Conservation (phyloP, 2,888 invertebrate genomes). For the Cybosia mesomella region DNA sequence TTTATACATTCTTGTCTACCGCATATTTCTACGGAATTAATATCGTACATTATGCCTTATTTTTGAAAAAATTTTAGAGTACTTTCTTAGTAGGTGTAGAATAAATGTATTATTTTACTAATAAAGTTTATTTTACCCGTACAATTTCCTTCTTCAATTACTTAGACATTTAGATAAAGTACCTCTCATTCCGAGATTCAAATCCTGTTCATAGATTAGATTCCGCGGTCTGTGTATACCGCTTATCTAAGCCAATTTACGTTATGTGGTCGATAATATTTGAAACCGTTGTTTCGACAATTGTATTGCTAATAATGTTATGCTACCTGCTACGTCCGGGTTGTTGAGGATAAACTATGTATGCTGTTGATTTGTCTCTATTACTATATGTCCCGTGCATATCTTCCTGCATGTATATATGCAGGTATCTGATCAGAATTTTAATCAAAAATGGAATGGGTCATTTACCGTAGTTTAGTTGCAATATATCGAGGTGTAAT, state of each 20-base stretch:
- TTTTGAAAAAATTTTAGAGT: no score
- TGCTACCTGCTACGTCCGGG: conserved; percentile 5
- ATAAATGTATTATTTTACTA: not conserved
- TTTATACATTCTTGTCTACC: no score
- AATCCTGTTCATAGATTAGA: conserved; percentile 28
- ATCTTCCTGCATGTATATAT: not conserved
- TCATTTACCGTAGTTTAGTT: not conserved
- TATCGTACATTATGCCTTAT: no score
- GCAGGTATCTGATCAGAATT: not conserved
- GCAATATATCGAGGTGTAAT: not conserved
- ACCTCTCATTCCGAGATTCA: conserved; percentile 7
- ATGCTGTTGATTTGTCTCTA: not conserved
- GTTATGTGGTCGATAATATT: conserved; percentile 28
- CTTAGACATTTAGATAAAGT: conserved; percentile 16
- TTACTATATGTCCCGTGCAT: not conserved
- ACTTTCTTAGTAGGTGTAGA: no score
- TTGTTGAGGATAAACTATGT: conserved; percentile 5
- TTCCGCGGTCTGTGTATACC: conserved; percentile 25
- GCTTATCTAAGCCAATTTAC: conserved; percentile 20
- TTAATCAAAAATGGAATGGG: not conserved
- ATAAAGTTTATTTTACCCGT: not conserved
- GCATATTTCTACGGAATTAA: no score
- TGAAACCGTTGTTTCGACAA: conserved; percentile 22
- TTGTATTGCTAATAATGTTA: conserved; percentile 17
- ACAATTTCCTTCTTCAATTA: conserved; percentile 15